A percentile compares a stretch with the other conserved stretches of the same genome.
Conservation (phyloP, 2,113 vertebrate genomes). For the Rhineura floridana region DNA sequence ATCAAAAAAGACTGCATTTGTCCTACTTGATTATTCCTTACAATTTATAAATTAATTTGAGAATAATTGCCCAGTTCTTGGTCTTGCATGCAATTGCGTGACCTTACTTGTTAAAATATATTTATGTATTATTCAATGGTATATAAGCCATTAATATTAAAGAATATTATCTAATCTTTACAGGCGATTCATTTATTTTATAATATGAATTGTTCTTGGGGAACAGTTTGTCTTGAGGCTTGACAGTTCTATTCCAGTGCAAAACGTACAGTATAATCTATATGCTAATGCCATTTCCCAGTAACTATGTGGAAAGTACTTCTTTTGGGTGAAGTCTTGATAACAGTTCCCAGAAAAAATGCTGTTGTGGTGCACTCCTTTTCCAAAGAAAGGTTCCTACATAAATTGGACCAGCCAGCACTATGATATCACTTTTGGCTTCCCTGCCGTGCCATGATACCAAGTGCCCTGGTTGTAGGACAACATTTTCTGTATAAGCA, state of each 20-base stretch:
- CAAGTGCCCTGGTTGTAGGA: not conserved
- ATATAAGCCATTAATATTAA: slow-evolving; percentile 9
- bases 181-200: not conserved
- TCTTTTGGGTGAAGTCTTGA: not conserved
- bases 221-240: not conserved
- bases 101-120: not conserved
- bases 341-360: not conserved
- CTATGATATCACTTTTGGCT: not conserved
- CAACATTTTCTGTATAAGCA: not conserved
- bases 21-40: not conserved
- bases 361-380: not conserved
- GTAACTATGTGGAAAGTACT: not conserved
- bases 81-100: not conserved
- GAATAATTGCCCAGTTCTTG: not conserved
- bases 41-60: slow-evolving; percentile 12
- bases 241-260: not conserved
- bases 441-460: not conserved
- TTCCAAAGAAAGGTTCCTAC: not conserved
- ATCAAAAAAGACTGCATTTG: not conserved
- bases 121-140: slow-evolving; percentile 2
- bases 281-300: slow-evolving; percentile 9
- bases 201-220: not conserved
- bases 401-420: not conserved
- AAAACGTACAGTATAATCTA: slow-evolving; percentile 2
- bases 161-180: slow-evolving; percentile 14